phyloP scores from a whole-genome alignment of 2,113 vertebrate species.

The Choloepus hoffmanni region DNA sequence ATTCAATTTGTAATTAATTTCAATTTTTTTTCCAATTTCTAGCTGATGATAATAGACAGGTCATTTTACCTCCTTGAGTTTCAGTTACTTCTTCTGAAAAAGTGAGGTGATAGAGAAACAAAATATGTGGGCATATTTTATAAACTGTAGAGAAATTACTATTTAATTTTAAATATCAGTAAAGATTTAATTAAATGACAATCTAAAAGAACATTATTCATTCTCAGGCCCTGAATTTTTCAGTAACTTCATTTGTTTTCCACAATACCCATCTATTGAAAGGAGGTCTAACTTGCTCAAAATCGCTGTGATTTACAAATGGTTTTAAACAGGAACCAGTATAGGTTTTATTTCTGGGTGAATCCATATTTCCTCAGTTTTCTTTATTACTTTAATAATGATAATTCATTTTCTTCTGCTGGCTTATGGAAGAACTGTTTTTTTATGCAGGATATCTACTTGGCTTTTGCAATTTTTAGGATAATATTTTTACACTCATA shows the following conservation, averaged over 20 bases:
- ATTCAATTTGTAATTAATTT: slow-evolving; percentile 15
- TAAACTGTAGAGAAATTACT: neutral
- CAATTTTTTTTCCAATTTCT: neutral
- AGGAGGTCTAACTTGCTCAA: neutral
- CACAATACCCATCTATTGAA: neutral
- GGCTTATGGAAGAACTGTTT: neutral
- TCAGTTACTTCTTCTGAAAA: neutral
- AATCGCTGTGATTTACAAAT: neutral
- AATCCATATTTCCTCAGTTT: neutral
- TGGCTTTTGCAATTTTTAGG: neutral
- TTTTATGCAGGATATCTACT: neutral
- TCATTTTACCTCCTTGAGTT: neutral
- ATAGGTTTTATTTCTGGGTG: neutral
- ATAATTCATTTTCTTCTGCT: neutral
- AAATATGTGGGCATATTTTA: neutral
- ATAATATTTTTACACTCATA: neutral
- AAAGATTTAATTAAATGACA: neutral
- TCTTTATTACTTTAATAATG: neutral
- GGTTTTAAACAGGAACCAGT: neutral
- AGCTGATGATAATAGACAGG: neutral
- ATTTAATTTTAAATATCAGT: neutral
- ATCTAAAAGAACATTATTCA: neutral
- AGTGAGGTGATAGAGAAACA: neutral
- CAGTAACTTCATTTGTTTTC: neutral
- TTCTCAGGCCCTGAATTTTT: neutral